phyloP scores from a whole-genome alignment of 2,797 vertebrate genomes.

The Ciconia nigra region DNA sequence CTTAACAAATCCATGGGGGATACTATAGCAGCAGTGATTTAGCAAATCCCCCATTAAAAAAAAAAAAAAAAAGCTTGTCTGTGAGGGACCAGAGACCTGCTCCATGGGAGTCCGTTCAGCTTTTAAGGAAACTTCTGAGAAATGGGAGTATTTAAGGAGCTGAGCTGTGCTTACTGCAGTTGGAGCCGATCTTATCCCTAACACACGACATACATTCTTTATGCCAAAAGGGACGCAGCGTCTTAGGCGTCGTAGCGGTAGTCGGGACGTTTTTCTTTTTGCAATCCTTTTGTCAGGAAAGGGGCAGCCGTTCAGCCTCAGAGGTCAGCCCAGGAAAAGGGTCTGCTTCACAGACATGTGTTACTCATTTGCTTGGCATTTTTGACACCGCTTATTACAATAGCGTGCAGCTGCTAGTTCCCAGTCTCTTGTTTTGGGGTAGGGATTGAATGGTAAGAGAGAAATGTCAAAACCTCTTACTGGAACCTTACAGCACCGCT shows the following conservation, averaged over 20 bases:
- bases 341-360: not conserved
- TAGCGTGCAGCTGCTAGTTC: not conserved
- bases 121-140: not conserved
- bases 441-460: not conserved
- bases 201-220: fast-evolving
- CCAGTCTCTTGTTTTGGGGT: not conserved
- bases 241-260: fast-evolving
- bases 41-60: not conserved
- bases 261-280: not conserved
- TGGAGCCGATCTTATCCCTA: fast-evolving
- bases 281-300: not conserved
- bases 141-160: not conserved
- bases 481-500: not conserved
- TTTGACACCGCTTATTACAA: not conserved
- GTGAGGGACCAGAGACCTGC: not conserved
- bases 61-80: not conserved
- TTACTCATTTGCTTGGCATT: slow-evolving; percentile 22
- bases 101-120: not conserved
- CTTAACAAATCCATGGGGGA: not conserved
- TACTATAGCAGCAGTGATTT: not conserved
- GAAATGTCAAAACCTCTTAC: not conserved
- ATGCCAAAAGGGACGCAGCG: not conserved
- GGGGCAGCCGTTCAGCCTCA: not conserved
- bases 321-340: slow-evolving; percentile 4
- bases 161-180: not conserved